Percentiles rank a stretch among this genome's conserved stretches.
Conservation (phyloP, 2,113 vertebrate species). For the Hippocampus barbouri region DNA sequence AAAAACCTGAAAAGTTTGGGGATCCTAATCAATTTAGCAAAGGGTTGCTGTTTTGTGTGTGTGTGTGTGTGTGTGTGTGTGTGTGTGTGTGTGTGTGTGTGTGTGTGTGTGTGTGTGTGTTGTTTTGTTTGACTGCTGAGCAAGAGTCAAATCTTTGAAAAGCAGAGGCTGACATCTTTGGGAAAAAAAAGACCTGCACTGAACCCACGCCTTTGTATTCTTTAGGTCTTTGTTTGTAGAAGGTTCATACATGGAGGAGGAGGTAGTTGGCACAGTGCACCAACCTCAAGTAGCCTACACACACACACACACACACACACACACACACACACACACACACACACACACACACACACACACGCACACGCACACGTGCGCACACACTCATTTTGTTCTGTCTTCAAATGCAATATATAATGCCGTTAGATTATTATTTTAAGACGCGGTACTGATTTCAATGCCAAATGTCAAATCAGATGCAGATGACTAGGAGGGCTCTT, state of each 20-base stretch:
- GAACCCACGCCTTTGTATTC: constrained; percentile 66
- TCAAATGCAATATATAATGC: constrained; percentile 69
- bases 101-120: background rate
- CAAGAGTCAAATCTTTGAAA: constrained; percentile 70
- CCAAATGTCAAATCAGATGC: constrained; percentile 75
- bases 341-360: constrained; percentile 29
- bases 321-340: constrained; percentile 1
- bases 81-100: background rate
- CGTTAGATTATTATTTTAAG: constrained; percentile 75
- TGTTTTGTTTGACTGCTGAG: constrained; percentile 58
- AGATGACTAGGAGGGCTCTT: constrained; percentile 73
- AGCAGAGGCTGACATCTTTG: constrained; percentile 61
- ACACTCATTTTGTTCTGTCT: constrained; percentile 43
- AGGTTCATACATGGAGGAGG: constrained; percentile 62
- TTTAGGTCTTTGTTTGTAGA: constrained; percentile 70
- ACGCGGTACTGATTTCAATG: constrained; percentile 67
- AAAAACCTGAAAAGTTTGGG: constrained; percentile 64
- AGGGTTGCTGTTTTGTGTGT: constrained; percentile 30
- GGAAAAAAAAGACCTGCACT: constrained; percentile 42
- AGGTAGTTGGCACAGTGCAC: constrained; percentile 60
- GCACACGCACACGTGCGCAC: constrained; percentile 18
- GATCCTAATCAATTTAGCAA: constrained; percentile 71
- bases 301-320: constrained; percentile 26
- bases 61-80: background rate
- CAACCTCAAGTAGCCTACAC: constrained; percentile 64